Evolutionary conservation across 1,140 invertebrate genomes (phyloP).

Genomic region (Drosophila rhopaloa): DNA sequence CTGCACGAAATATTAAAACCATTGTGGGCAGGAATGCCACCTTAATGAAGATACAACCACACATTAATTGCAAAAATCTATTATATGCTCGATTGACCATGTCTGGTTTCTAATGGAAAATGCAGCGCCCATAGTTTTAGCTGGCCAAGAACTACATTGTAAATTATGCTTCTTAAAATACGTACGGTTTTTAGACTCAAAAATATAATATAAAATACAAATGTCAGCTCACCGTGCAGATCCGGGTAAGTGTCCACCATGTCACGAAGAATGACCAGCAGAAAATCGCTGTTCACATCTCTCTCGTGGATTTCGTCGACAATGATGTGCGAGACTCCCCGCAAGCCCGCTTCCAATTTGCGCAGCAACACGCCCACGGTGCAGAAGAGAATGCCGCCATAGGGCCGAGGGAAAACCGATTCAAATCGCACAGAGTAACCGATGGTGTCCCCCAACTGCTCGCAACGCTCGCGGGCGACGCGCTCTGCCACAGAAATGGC

Average conservation of each 20-base stretch:
- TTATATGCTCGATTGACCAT: no score
- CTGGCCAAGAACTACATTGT: no score
- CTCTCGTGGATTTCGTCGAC: slow-evolving; percentile 99
- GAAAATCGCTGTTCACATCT: slow-evolving; percentile 98
- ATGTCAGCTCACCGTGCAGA: slow-evolving; percentile 86
- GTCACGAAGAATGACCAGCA: slow-evolving; percentile 96
- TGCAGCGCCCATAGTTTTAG: no score
- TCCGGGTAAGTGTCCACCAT: slow-evolving; percentile 96
- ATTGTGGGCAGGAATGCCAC: no score
- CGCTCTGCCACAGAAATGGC: slow-evolving; percentile 97
- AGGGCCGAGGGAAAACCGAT: slow-evolving; percentile 94
- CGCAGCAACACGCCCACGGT: slow-evolving; percentile 96
- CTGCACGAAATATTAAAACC: no score
- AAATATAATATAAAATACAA: not conserved
- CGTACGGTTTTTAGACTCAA: not conserved
- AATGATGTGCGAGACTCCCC: slow-evolving; percentile 95
- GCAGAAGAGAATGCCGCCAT: slow-evolving; percentile 97
- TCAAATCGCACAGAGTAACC: slow-evolving; percentile 98
- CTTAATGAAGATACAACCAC: no score
- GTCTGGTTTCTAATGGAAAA: no score
- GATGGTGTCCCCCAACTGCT: slow-evolving; percentile 92
- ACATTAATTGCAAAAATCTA: no score
- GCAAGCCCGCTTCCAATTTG: slow-evolving; percentile 94
- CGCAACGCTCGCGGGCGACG: slow-evolving; percentile 94
- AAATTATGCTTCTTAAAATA: no score